Evolutionary conservation across 2,113 vertebrate genomes (phyloP).

Genomic region (Brienomyrus brachyistius): DNA sequence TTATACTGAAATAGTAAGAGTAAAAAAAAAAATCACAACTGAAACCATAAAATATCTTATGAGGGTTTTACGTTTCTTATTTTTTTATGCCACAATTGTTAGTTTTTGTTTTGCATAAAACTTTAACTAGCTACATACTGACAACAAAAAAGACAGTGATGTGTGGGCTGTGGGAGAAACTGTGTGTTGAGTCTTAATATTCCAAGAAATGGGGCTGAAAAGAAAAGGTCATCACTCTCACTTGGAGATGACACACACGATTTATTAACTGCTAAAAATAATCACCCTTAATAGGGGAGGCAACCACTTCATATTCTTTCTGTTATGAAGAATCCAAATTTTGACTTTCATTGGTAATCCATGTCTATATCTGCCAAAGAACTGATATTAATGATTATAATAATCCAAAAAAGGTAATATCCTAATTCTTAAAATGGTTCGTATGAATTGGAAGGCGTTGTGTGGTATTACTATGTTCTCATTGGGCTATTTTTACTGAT

Average conservation of each 20-base stretch:
- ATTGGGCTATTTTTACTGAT: neutral
- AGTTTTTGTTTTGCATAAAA: neutral
- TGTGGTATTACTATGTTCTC: neutral
- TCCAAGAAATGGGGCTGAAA: neutral
- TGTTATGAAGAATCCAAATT: neutral
- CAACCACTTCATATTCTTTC: neutral
- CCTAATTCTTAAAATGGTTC: neutral
- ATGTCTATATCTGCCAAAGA: neutral
- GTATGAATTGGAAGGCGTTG: neutral
- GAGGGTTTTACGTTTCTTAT: neutral
- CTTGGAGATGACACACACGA: neutral
- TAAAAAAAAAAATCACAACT: neutral
- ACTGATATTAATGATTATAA: neutral
- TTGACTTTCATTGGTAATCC: neutral
- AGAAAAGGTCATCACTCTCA: neutral
- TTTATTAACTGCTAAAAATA: neutral
- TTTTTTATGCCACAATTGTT: neutral
- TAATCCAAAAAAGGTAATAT: neutral
- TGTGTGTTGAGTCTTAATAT: conserved; percentile 3
- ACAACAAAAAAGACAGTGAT: neutral
- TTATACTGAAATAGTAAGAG: neutral
- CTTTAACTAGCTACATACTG: neutral
- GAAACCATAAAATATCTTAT: neutral
- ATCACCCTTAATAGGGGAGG: neutral
- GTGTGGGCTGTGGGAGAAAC: neutral